phyloP scores from a whole-genome alignment of 2,797 vertebrate genomes.

The Pampus argenteus region DNA sequence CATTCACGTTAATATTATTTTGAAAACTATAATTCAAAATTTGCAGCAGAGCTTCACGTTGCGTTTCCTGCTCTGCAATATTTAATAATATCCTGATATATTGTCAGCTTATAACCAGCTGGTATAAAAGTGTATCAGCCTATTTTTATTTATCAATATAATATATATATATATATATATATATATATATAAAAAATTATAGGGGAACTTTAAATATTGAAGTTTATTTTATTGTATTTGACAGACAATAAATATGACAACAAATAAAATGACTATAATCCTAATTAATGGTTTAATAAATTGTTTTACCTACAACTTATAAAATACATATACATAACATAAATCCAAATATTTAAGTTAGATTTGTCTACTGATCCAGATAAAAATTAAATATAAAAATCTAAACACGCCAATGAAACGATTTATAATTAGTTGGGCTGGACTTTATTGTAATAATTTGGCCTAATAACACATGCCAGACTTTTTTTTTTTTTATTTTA shows the following conservation, averaged over 20 bases:
- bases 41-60: no score
- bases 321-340: no score
- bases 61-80: background rate
- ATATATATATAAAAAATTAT: background rate
- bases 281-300: background rate
- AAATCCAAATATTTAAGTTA: no score
- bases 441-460: background rate
- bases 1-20: background rate
- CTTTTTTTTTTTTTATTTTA: background rate
- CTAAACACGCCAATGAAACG: background rate
- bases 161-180: no score
- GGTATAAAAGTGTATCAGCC: accelerated
- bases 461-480: slow-evolving; percentile 17
- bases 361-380: background rate
- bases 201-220: background rate
- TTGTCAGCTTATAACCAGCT: background rate
- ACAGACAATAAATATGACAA: background rate
- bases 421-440: background rate
- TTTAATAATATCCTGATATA: background rate
- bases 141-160: background rate
- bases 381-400: slow-evolving; percentile 2
- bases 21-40: background rate
- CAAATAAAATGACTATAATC: background rate
- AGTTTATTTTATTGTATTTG: background rate
- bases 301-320: background rate